Conservation (phyloP, 2,888 invertebrate genomes). For the Drosophila mimetica region DNA sequence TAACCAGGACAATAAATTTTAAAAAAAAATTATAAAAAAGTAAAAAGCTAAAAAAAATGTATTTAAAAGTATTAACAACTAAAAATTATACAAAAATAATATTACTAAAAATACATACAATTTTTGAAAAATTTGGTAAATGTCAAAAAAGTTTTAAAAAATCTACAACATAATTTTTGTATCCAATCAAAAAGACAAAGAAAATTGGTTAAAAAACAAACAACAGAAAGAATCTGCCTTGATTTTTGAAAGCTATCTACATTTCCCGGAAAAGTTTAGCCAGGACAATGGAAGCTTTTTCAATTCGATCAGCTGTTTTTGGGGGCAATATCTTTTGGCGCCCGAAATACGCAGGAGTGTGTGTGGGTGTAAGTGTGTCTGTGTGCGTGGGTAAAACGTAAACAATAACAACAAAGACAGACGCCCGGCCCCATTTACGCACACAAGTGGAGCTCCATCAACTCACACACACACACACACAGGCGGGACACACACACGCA, state of each 20-base stretch:
- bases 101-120: too few relatives aligned
- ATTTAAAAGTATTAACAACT: too few relatives aligned
- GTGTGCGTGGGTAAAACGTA: conserved; percentile 51
- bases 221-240: too few relatives aligned
- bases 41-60: too few relatives aligned
- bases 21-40: too few relatives aligned
- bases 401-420: conserved; percentile 71
- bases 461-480: conserved; percentile 1
- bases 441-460: conserved; percentile 3
- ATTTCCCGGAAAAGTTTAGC: conserved; percentile 15
- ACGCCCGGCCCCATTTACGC: conserved; percentile 11
- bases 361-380: conserved; percentile 8
- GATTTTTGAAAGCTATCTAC: not conserved
- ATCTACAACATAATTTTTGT: too few relatives aligned
- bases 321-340: conserved; percentile 12
- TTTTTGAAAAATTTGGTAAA: too few relatives aligned
- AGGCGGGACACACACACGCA: conserved; percentile 18
- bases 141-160: too few relatives aligned
- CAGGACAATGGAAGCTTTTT: conserved; percentile 21
- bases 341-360: conserved; percentile 6
- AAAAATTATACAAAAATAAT: too few relatives aligned
- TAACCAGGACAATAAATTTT: too few relatives aligned
- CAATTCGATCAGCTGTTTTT: conserved; percentile 22
- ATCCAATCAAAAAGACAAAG: not conserved
- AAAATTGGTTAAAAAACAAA: not conserved